Evolutionary conservation across 2,113 vertebrate species (phyloP).

Genomic region (Trichechus manatus): DNA sequence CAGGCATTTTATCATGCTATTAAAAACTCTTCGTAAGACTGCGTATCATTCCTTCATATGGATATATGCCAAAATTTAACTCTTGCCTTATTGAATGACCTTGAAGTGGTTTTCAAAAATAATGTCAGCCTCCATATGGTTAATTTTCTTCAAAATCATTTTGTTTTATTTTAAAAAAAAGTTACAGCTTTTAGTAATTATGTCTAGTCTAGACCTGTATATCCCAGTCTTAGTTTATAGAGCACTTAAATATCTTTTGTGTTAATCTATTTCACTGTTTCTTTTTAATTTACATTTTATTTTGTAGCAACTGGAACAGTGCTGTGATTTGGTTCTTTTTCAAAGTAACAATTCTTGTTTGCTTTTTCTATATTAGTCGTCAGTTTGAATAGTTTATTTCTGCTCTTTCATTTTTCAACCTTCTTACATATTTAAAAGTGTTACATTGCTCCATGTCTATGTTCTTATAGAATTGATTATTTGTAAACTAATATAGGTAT

Average conservation of each 20-base stretch:
- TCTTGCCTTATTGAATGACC: background rate
- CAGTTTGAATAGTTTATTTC: slow-evolving; percentile 50
- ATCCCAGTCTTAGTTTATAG: background rate
- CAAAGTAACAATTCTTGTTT: slow-evolving; percentile 17
- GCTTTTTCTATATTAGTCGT: slow-evolving; percentile 59
- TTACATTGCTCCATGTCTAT: slow-evolving; percentile 28
- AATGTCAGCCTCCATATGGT: background rate
- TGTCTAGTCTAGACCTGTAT: background rate
- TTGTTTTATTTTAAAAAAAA: background rate
- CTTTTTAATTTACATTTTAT: background rate
- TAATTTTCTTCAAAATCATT: slow-evolving; percentile 13
- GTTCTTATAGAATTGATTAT: slow-evolving; percentile 43
- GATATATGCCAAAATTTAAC: background rate
- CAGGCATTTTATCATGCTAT: slow-evolving; percentile 25
- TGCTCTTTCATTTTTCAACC: slow-evolving; percentile 14
- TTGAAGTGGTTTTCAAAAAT: slow-evolving; percentile 25
- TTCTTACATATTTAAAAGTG: slow-evolving; percentile 16
- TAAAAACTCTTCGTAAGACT: background rate
- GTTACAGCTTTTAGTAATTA: background rate
- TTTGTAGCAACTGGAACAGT: background rate
- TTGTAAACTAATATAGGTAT: slow-evolving; percentile 56
- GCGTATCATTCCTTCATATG: background rate
- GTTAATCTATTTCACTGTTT: background rate
- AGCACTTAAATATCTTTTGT: background rate
- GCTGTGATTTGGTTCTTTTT: slow-evolving; percentile 58